Percentiles rank a stretch among this genome's conserved stretches.
These are phyloP conservation scores for Solea senegalensis DNA, from an alignment of 2,113 vertebrate genomes.

Conservation along the genomic window DNA sequence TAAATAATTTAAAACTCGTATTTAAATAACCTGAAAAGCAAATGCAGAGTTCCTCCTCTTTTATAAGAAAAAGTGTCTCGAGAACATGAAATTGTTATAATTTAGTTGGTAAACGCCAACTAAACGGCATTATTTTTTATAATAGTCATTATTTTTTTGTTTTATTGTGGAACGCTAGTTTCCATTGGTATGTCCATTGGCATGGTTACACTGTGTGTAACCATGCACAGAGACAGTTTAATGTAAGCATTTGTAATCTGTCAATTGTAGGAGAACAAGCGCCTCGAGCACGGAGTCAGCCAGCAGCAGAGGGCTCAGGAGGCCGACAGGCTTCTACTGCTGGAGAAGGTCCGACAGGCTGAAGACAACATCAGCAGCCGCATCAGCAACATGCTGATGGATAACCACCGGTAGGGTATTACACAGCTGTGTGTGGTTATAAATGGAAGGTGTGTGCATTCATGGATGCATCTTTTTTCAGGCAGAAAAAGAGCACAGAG, in stretches of 20 bases:
- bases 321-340: constrained; percentile 83
- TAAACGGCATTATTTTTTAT: too few species aligned
- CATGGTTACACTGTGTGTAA: too few species aligned
- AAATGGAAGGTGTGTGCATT: neutral
- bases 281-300: constrained; percentile 84
- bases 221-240: too few species aligned
- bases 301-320: constrained; percentile 86
- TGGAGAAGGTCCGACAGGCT: constrained; percentile 84
- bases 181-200: too few species aligned
- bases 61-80: too few species aligned
- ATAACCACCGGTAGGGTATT: constrained; percentile 85
- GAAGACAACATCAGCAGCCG: constrained; percentile 83
- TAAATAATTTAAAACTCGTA: too few species aligned
- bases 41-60: too few species aligned
- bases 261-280: constrained; percentile 85
- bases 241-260: neutral
- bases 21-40: too few species aligned
- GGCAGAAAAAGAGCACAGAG: constrained; percentile 89
- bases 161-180: too few species aligned
- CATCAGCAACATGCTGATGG: constrained; percentile 87
- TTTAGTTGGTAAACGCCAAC: too few species aligned
- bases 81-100: too few species aligned
- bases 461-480: constrained; percentile 48
- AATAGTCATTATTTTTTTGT: too few species aligned
- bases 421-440: neutral